Base-by-base conservation (phyloP, 2,888 invertebrate species). In the Caenorhabditis sp. region DNA sequence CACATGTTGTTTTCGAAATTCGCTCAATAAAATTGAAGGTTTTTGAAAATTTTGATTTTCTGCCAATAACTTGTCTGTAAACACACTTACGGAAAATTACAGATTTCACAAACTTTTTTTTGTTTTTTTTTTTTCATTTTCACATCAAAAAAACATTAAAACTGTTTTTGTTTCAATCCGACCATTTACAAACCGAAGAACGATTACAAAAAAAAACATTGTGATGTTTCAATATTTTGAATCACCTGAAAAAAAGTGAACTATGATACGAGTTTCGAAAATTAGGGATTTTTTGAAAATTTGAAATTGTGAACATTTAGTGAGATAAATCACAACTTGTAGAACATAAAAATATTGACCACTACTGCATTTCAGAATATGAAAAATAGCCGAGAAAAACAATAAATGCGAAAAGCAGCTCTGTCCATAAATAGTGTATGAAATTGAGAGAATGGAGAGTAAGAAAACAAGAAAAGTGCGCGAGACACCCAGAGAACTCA, bases 361-460 rank as follows among this genome's bases (percentile, higher is more conserved):
- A n/a, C n/a, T 36, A 50, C 10, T 37, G 2, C 26, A 31, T 49
- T n/a, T 62, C 23, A n/a, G 23, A 24, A 24, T 37, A 27, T 31
- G n/a, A 12, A 50, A 21, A 57, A 62, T 17, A 57, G 12, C 19
- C n/a, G 49, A n/a, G 5, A n/a, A 61, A 69, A 62, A 55, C 58
- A 53, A 37, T 68, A 62, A 57, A 69, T 58, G 43, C 10, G 17
- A 43, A 43, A 43, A 43, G 43, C 43, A 17, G 43, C 54, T 60
- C 26, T 62, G 43, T 3, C 2, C 36, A 43, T 12, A 43, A 50
- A 59, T 59, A 59, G 27, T n/a, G 19, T 50, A 58, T 62, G 61
- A 23, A 53, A 60, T 63, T 60, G 54, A 23, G 58, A 61, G 43
- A 43, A 61, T 53, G 60, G 54, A 23, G 58, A 61, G 43, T 27